These are phyloP conservation scores for Amphiura filiformis DNA, from an alignment of 35 echinoderm and acorn worm species.

Conservation along the genomic window DNA sequence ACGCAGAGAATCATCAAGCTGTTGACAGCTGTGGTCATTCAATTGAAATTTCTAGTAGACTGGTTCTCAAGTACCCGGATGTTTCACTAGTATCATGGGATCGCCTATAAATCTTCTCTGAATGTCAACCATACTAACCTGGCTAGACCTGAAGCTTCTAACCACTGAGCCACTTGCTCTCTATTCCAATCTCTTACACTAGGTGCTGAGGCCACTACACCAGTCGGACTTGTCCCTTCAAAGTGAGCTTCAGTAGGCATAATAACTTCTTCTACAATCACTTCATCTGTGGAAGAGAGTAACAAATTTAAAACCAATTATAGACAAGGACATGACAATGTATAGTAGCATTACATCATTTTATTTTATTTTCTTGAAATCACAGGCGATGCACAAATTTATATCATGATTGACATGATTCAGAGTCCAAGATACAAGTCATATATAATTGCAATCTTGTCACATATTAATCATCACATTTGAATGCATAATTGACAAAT, in stretches of 20 bases:
- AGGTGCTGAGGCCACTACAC: not conserved
- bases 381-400: not conserved
- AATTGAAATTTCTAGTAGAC: too few species aligned
- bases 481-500: too few species aligned
- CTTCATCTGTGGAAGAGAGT: not conserved
- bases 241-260: not conserved
- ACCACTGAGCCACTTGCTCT: constrained; percentile 22
- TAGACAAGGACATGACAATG: not conserved
- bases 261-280: not conserved
- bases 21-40: too few species aligned
- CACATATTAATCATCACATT: too few species aligned
- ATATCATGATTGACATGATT: too few species aligned
- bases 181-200: constrained; percentile 29
- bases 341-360: not conserved
- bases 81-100: too few species aligned
- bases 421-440: too few species aligned
- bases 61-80: too few species aligned
- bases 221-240: not conserved
- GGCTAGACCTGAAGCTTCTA: not conserved
- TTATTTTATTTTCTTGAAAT: not conserved
- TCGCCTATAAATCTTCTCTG: too few species aligned
- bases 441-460: too few species aligned
- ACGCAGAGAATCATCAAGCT: too few species aligned
- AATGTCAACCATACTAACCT: too few species aligned
- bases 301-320: not conserved